Base-by-base conservation (phyloP, 2,113 vertebrate genomes). In the Proteles cristata region DNA sequence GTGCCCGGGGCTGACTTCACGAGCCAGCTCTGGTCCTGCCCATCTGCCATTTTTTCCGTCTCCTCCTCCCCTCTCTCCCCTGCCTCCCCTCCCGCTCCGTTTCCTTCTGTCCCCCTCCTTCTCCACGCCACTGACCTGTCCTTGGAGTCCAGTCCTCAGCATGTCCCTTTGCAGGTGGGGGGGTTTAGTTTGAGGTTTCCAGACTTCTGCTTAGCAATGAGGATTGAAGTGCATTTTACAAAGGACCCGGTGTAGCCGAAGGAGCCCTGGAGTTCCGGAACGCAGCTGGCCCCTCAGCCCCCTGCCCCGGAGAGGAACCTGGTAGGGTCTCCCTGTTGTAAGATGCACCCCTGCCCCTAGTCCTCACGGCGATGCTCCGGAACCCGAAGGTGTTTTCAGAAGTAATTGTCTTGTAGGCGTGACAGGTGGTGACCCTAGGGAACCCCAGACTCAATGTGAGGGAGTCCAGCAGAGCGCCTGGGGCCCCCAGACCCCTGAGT, bases 401-500 rank as follows among this genome's bases (percentile, higher is more conserved):
- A 55, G 63, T 65, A 4, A 14, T 58, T 43, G 31, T 48, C 33
- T n/a, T 65, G 35, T 25, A 31, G 45, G 2, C 15, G 11, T 74
- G 12, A n/a, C 7, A 26, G 80, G 17, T 35, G 45, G 68, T 53
- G 43, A n/a, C 21, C 33, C 33, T 4, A 28, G 48, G 35, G 61
- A 69, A n/a, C 5, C 35, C 5, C 0, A 0, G 48, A 17, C 76
- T 45, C 28, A 7, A 3, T 3, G 39, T 53, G 39, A 76, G n/a
- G 28, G 79, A 69, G 14, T 17, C 86, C 1, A 15, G 26, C 74
- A 48, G 9, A 4, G 43, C 2, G 1, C 17, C 26, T 6, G 9
- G 53, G 16, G 1, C 6, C 26, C 2, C 55, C 35, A 43, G 28
- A 63, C 0, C 25, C 0, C 5, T 0, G 11, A 50, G 50, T 12